Base-by-base conservation (phyloP, 2,888 invertebrate species). In the Phragmatobia fuliginosa region DNA sequence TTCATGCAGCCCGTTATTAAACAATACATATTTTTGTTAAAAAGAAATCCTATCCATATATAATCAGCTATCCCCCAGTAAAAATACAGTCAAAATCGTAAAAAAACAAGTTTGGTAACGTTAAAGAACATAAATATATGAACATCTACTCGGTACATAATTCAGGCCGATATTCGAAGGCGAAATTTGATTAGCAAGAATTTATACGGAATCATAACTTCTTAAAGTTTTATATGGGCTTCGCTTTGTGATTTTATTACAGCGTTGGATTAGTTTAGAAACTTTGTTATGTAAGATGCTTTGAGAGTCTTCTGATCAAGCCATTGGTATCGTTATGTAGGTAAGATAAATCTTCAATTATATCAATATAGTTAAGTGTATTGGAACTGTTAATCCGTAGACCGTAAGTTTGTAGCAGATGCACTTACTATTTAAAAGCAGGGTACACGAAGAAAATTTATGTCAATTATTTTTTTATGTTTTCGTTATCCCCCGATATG, bases 181-280 rank as follows among this genome's bases (percentile, higher is more conserved):
- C 21, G 31, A 73, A 73, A 79, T 77, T 77, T 78, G 62, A 79
- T 80, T 78, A 80, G 70, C 61, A 65, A 73, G 71, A 73, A 72
- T 80, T 80, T 80, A 63, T 71, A 73, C 32, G 62, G 71, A 67
- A 73, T 78, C 68, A 67, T 71, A 78, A 63, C 58, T 80, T 80
- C 58, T 16, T 61, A 70, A 80, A 77, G 75, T 78, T 69, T 78
- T 79, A 67, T 73, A 72, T 67, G 73, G 79, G 78, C 78, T 80
- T 80, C 80, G 62, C 61, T 66, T 72, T 61, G 58, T 61, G 36
- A 69, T 52, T 62, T 58, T 71, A 58, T 62, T 58, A 58, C 18
- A 71, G 71, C 75, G 78, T 70, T 80, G 75, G 45, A 66, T 74
- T 67, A 65, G 68, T 71, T 73, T 58, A 62, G 52, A 61, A 59